Conservation (phyloP, 2,888 invertebrate genomes). For the Oscheius sp. region DNA sequence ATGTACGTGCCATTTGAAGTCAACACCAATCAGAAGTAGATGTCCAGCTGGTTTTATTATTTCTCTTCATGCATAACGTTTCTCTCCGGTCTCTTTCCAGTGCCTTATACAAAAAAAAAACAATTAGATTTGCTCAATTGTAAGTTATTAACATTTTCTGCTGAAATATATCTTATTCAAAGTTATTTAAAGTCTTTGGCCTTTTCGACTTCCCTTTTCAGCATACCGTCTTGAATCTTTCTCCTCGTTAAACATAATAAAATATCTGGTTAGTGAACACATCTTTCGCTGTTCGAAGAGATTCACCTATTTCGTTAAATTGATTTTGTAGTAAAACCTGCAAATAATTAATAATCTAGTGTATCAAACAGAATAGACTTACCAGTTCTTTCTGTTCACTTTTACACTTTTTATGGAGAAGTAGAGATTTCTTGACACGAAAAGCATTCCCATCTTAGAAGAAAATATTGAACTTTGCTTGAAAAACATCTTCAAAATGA, state of each 20-base stretch:
- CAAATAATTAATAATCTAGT: constrained; percentile 41
- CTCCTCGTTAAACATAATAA: constrained; percentile 31
- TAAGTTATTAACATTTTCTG: too few species aligned
- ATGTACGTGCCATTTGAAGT: constrained; percentile 64
- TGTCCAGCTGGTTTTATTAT: not conserved
- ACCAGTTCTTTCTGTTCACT: constrained; percentile 43
- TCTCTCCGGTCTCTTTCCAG: not conserved
- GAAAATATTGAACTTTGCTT: constrained; percentile 41
- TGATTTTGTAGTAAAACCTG: constrained; percentile 40
- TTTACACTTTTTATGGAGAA: constrained; percentile 40
- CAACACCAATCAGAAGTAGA: constrained; percentile 28
- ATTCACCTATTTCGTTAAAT: constrained; percentile 41
- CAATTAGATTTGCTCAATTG: not conserved
- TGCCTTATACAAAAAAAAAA: constrained; percentile 7
- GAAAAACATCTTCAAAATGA: constrained; percentile 37
- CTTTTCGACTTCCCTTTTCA: constrained; percentile 25
- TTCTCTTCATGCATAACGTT: not conserved
- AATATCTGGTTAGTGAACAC: constrained; percentile 39
- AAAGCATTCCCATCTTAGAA: constrained; percentile 41
- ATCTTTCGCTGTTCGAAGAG: constrained; percentile 41
- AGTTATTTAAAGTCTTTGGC: constrained; percentile 23
- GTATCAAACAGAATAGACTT: constrained; percentile 39
- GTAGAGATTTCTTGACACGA: constrained; percentile 40
- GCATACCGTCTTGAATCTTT: constrained; percentile 28
- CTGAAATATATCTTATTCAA: too few species aligned